These are phyloP conservation scores for Pterocles burchelli DNA, from an alignment of 2,113 vertebrate species.

Conservation along the genomic window DNA sequence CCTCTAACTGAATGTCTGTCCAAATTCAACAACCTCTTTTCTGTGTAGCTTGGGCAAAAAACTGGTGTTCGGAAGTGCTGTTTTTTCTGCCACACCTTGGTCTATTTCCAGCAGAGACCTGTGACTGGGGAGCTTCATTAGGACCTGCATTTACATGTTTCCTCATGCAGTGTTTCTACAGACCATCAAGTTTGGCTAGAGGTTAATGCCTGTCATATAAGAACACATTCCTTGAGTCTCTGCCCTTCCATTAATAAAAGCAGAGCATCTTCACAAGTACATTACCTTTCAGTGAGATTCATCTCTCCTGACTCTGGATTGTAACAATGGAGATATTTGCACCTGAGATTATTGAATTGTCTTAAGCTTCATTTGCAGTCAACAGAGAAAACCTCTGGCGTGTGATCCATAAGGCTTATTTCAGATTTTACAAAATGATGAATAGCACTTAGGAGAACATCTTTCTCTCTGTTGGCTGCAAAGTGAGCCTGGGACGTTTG, in stretches of 20 bases:
- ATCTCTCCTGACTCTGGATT: not conserved
- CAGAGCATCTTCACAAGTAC: not conserved
- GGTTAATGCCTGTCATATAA: not conserved
- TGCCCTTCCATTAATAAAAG: not conserved
- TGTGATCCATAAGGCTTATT: not conserved
- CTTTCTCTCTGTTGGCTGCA: not conserved
- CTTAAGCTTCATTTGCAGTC: not conserved
- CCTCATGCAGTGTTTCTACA: not conserved
- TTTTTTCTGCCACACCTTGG: not conserved
- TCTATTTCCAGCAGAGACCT: not conserved
- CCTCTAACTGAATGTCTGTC: not conserved
- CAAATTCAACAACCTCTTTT: not conserved
- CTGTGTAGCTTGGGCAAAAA: not conserved
- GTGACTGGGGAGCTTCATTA: not conserved
- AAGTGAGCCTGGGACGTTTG: not conserved
- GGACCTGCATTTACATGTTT: not conserved
- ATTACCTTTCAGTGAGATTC: not conserved
- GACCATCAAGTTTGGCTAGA: not conserved
- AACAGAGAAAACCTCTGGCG: not conserved
- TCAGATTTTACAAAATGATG: slow-evolving; percentile 10
- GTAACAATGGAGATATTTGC: not conserved
- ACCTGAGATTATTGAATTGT: not conserved
- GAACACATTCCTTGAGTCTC: not conserved
- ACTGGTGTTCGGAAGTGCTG: not conserved
- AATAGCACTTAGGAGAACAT: slow-evolving; percentile 33